Base-by-base conservation (phyloP, 1,140 invertebrate species). In the Tetramorium parvispinum region DNA sequence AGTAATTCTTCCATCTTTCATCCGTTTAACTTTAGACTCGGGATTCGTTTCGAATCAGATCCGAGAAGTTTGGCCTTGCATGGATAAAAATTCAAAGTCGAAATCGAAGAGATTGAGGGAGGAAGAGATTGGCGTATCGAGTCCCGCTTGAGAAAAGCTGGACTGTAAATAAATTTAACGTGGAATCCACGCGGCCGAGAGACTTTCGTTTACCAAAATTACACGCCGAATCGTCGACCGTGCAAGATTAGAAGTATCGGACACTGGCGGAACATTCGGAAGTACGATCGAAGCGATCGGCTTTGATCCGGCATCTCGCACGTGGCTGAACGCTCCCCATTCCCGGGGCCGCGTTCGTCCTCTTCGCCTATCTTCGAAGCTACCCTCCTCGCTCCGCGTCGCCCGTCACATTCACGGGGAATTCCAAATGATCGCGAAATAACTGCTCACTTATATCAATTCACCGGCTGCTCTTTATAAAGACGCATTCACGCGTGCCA, bases 391-490 rank as follows among this genome's bases (percentile, higher is more conserved):
- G 18, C n/a, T 16, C 53, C 46, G 49, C 16, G n/a, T n/a, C 53
- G 2, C 8, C 76, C 37, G 32, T 76, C 37, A 65, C 59, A 78
- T 86, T 79, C 87, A 88, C 85, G 87, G 89, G 85, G 91, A 94
- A 94, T 94, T 90, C 91, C 92, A 94, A 95, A 95, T 94, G 94
- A 95, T 95, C 93, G 94, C 92, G 94, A 95, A 95, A 95, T 95
- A 95, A 95, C 94, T 94, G 94, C 94, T 95, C 95, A 95, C 95
- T 95, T 95, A 95, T 94, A 95, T 94, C 94, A 95, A 95, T 95
- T 95, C 94, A 95, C 92, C 87, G 92, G 91, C 92, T 92, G 88
- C 90, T 93, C 93, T 95, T 95, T 94, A 94, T 95, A 91, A 94
- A 92, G 91, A 93, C 91, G 94, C 94, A 95, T 95, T 95, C 94